These are phyloP conservation scores for Oryzias sinensis DNA, from an alignment of 2,797 vertebrate genomes.

Conservation along the genomic window DNA sequence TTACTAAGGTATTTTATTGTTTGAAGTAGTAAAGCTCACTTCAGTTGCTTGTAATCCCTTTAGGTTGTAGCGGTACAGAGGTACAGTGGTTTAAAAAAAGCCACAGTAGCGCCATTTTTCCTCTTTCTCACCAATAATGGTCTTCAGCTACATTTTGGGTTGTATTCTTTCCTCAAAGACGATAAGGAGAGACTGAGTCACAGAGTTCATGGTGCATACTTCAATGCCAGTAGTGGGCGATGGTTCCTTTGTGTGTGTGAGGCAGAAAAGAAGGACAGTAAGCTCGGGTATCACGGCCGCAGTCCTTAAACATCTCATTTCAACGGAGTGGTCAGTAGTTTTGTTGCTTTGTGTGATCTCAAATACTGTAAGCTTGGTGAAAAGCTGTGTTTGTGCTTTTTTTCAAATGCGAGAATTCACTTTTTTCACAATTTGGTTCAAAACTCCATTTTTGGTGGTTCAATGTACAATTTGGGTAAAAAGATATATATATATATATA, in stretches of 20 bases:
- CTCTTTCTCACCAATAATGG: slow-evolving; percentile 8
- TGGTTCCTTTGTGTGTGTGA: not conserved
- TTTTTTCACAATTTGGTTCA: too few species aligned
- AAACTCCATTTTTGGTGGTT: too few species aligned
- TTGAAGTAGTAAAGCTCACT: slow-evolving; percentile 72
- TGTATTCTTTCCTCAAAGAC: slow-evolving; percentile 20
- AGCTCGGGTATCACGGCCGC: not conserved
- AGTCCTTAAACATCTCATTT: too few species aligned
- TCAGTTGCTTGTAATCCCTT: slow-evolving; percentile 72
- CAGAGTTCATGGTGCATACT: slow-evolving; percentile 13
- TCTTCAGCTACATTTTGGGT: slow-evolving; percentile 30
- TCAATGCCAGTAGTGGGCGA: slow-evolving; percentile 8
- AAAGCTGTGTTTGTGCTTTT: too few species aligned
- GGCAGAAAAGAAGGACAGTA: not conserved
- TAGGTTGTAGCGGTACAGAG: slow-evolving; percentile 53
- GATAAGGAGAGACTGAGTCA: slow-evolving; percentile 28
- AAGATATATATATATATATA: too few species aligned
- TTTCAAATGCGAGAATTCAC: too few species aligned
- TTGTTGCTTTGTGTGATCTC: too few species aligned
- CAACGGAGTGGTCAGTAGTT: too few species aligned
- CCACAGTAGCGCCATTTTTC: slow-evolving; percentile 51
- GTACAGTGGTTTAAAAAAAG: slow-evolving; percentile 36
- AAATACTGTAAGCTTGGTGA: too few species aligned
- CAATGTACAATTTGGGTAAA: too few species aligned
- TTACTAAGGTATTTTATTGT: slow-evolving; percentile 77